These are phyloP conservation scores for Pelodiscus sinensis DNA, from an alignment of 2,113 vertebrate genomes.

Conservation along the genomic window DNA sequence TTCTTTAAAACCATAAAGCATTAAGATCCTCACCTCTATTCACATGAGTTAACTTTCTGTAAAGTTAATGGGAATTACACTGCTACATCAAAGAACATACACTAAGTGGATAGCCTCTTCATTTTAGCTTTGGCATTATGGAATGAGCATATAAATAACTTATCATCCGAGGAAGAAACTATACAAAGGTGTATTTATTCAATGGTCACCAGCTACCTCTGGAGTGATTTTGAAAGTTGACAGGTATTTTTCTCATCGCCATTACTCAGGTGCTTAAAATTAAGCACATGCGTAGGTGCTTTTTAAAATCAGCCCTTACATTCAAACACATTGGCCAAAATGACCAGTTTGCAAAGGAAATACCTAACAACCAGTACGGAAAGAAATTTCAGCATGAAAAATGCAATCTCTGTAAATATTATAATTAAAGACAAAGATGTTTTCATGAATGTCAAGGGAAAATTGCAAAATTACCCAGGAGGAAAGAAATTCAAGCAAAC, in stretches of 20 bases:
- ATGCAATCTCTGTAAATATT: conserved; percentile 53
- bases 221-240: background rate
- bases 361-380: conserved; percentile 1
- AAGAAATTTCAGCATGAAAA: background rate
- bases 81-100: conserved; percentile 43
- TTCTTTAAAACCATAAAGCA: conserved; percentile 66
- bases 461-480: conserved; percentile 42
- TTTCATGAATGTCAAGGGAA: conserved; percentile 64
- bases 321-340: background rate
- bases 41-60: conserved; percentile 52
- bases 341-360: background rate
- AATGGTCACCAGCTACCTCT: background rate
- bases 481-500: conserved; percentile 55
- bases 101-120: conserved; percentile 14
- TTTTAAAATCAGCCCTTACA: conserved; percentile 23
- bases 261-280: background rate
- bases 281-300: conserved; percentile 4
- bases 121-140: conserved; percentile 25
- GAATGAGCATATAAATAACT: conserved; percentile 30
- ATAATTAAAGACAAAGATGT: conserved; percentile 59
- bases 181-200: background rate
- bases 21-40: conserved; percentile 56
- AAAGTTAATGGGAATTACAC: conserved; percentile 51
- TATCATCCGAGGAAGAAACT: conserved; percentile 30
- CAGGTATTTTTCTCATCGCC: background rate